Evolutionary conservation across 1,140 invertebrate species (phyloP).

Genomic region (Drosophila micromelanica): DNA sequence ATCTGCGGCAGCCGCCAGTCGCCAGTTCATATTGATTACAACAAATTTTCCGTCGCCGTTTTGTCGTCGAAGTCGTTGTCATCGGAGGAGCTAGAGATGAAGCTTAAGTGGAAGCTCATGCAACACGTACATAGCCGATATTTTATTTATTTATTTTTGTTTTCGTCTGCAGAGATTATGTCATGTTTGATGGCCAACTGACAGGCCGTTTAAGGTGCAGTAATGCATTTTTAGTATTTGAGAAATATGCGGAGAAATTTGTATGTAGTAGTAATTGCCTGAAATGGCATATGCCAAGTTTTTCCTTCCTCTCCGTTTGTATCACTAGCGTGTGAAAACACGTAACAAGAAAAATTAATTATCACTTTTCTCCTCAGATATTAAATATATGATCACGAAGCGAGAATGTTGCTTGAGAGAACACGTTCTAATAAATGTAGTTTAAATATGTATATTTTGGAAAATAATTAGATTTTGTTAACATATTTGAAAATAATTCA

Average conservation of each 20-base stretch:
- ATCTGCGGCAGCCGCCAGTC: constrained; percentile 74
- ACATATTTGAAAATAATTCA: too few relatives aligned
- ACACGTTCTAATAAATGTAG: too few relatives aligned
- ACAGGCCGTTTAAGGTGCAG: constrained; percentile 6
- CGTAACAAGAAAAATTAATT: background rate
- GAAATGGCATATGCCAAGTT: background rate
- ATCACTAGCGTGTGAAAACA: background rate
- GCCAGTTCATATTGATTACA: constrained; percentile 82
- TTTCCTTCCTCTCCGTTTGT: background rate
- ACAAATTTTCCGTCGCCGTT: constrained; percentile 78
- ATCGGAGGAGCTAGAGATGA: constrained; percentile 24
- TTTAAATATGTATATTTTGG: too few relatives aligned
- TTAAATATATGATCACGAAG: too few relatives aligned
- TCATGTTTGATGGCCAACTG: constrained; percentile 1
- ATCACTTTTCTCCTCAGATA: background rate
- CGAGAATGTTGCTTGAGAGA: too few relatives aligned
- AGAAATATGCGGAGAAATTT: background rate
- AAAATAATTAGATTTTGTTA: too few relatives aligned
- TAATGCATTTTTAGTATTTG: constrained; percentile 2
- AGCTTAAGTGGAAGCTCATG: constrained; percentile 32
- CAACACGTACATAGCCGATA: constrained; percentile 42
- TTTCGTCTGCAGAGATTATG: constrained; percentile 12
- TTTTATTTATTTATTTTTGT: constrained; percentile 17
- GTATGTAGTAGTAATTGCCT: background rate
- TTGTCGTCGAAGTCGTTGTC: constrained; percentile 46